phyloP scores from a whole-genome alignment of 2,888 invertebrate genomes.

The Geotrupes spiniger region DNA sequence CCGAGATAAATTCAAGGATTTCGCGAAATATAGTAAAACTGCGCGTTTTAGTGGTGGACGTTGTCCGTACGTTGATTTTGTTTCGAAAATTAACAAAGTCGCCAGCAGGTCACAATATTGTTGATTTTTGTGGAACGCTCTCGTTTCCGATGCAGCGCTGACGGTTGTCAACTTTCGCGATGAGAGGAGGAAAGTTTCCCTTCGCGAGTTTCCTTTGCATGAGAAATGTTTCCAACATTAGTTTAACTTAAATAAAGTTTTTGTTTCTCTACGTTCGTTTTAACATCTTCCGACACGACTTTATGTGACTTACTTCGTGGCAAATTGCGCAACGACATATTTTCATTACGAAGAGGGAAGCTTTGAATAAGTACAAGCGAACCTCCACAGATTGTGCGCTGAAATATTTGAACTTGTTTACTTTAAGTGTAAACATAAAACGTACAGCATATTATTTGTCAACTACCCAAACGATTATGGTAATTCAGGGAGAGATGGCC shows the following conservation, averaged over 20 bases:
- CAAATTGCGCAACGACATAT: neutral
- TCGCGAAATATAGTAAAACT: no score
- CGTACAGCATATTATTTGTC: no score
- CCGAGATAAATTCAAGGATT: no score
- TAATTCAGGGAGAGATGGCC: no score
- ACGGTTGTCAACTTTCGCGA: conserved; percentile 21
- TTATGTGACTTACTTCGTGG: conserved; percentile 3
- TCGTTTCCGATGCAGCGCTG: conserved; percentile 22
- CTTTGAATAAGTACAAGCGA: no score
- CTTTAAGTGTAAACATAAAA: no score
- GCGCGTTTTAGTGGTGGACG: no score
- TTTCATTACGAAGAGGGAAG: neutral
- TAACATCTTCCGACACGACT: conserved; percentile 3
- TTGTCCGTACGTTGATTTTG: no score
- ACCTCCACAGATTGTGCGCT: no score
- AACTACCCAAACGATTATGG: no score
- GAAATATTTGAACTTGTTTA: no score
- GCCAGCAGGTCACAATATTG: neutral
- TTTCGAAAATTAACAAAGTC: no score
- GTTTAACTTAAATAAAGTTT: conserved; percentile 23
- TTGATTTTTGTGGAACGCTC: conserved; percentile 1
- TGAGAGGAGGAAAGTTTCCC: conserved; percentile 19
- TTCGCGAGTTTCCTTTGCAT: conserved; percentile 24
- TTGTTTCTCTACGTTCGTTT: conserved; percentile 15
- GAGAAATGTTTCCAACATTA: conserved; percentile 26